Percentiles rank a stretch among this genome's conserved stretches.
Conservation (phyloP, 2,888 invertebrate species). For the Acanthoscelides obtectus region DNA sequence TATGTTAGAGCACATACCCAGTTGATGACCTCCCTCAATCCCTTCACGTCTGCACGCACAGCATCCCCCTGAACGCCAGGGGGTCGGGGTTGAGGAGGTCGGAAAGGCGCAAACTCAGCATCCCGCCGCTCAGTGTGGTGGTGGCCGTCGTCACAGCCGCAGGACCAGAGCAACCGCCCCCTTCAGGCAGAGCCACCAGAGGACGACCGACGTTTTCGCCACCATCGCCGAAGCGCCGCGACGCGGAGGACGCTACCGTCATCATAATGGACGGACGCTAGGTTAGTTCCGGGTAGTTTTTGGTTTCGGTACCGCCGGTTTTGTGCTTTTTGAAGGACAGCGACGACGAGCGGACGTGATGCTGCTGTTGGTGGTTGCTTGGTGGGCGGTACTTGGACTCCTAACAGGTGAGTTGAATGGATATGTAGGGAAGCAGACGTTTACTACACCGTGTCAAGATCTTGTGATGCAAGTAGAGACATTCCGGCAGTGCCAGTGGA, state of each 20-base stretch:
- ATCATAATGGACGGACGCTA: neutral
- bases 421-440: too few relatives aligned
- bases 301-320: neutral
- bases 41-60: neutral
- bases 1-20: neutral
- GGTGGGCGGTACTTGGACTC: neutral
- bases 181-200: neutral
- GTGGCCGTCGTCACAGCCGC: neutral
- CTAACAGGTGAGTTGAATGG: neutral
- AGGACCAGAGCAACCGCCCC: neutral
- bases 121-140: constrained; percentile 3
- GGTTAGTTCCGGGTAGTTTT: neutral
- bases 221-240: too few relatives aligned
- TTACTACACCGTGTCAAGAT: too few relatives aligned
- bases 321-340: neutral
- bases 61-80: neutral
- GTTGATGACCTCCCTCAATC: neutral
- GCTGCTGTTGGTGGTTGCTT: neutral
- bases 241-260: neutral
- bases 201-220: too few relatives aligned
- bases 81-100: neutral
- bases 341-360: neutral
- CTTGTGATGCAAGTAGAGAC: too few relatives aligned
- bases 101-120: constrained; percentile 2
- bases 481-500: too few relatives aligned